Conservation (phyloP, 2,113 vertebrate species). For the Fulica atra region DNA sequence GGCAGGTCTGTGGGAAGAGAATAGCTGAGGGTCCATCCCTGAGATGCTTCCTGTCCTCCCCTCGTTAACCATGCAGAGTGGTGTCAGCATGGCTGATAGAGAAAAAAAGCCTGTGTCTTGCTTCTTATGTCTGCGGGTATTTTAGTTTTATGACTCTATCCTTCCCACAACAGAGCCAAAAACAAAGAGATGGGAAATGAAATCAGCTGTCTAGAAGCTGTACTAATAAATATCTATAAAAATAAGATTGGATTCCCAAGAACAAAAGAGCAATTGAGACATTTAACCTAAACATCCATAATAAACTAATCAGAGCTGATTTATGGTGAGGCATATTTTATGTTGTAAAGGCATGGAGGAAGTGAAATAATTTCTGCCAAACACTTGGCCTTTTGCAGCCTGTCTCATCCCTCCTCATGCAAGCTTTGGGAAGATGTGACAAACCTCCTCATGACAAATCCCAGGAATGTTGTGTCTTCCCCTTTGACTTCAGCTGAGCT, state of each 20-base stretch:
- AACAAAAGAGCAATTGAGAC: constrained; percentile 36
- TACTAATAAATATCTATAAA: constrained; percentile 35
- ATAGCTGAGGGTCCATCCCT: not conserved
- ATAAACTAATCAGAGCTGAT: constrained; percentile 45
- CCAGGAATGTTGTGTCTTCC: constrained; percentile 42
- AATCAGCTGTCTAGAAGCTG: constrained; percentile 21
- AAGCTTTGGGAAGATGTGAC: constrained; percentile 10
- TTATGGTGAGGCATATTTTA: not conserved
- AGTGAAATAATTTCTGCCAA: constrained; percentile 53
- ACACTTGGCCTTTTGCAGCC: not conserved
- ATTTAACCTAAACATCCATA: constrained; percentile 25
- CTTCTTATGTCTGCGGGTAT: not conserved
- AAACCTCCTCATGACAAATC: constrained; percentile 27
- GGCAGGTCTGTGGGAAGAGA: not conserved
- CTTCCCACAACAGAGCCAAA: constrained; percentile 30
- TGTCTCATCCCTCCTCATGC: not conserved
- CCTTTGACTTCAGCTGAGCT: not conserved
- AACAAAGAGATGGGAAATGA: constrained; percentile 25
- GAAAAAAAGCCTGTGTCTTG: not conserved
- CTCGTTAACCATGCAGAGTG: not conserved
- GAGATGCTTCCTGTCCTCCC: not conserved
- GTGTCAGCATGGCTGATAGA: not conserved
- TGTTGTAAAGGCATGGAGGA: not conserved
- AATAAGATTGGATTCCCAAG: not conserved
- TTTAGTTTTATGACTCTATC: constrained; percentile 23